Conservation (phyloP, 2,113 vertebrate species). For the Meles meles region DNA sequence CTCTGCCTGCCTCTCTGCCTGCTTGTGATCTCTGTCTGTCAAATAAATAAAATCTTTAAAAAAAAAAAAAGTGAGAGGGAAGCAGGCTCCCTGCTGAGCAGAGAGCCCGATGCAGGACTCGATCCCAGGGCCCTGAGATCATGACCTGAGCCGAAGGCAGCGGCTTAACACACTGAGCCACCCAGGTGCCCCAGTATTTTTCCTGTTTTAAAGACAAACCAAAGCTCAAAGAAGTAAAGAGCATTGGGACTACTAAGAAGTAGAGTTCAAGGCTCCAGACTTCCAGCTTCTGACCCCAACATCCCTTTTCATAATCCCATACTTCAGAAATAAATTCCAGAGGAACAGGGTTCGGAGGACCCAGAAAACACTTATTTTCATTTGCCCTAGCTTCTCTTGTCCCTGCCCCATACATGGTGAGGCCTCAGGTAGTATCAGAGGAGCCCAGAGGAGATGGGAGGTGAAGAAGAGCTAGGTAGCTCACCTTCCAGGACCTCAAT, state of each 20-base stretch:
- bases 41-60: no score
- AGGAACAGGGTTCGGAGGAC: background rate
- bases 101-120: no score
- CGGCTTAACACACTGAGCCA: no score
- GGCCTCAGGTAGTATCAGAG: background rate
- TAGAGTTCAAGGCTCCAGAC: background rate
- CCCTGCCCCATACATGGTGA: rapidly evolving
- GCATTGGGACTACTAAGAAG: background rate
- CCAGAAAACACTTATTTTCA: background rate
- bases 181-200: no score
- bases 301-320: background rate
- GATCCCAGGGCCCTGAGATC: no score
- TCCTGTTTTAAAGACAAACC: background rate
- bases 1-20: no score
- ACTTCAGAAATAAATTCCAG: background rate
- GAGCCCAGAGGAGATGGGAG: background rate
- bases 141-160: no score
- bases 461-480: background rate
- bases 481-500: background rate
- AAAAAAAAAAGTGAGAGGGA: no score
- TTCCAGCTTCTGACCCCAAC: background rate
- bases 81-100: no score
- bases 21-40: no score
- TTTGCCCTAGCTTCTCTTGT: background rate
- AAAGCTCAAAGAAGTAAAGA: background rate